Conservation (phyloP, 2,888 invertebrate genomes). For the Masnerella sp. region DNA sequence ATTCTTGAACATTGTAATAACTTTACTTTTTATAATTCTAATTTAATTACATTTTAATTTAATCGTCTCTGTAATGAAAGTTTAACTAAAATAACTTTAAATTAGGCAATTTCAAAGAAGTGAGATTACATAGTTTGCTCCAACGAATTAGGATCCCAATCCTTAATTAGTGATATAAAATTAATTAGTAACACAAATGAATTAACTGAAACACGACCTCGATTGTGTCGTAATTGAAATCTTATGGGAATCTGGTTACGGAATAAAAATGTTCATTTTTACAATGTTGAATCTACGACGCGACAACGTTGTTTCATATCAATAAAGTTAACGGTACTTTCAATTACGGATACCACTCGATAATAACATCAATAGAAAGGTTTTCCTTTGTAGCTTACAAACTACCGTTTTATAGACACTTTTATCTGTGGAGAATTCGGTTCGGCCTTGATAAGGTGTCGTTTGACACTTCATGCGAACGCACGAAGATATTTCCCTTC, state of each 20-base stretch:
- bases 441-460: slow-evolving; percentile 3
- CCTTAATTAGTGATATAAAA: slow-evolving; percentile 12
- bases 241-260: not conserved
- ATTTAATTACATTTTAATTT: not conserved
- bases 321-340: not conserved
- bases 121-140: slow-evolving; percentile 25
- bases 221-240: too few species aligned
- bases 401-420: too few species aligned
- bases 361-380: not conserved
- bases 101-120: slow-evolving; percentile 11
- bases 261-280: slow-evolving; percentile 24
- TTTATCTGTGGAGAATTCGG: not conserved
- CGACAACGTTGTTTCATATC: slow-evolving; percentile 9
- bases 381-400: too few species aligned
- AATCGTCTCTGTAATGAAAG: not conserved
- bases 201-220: not conserved
- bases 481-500: slow-evolving; percentile 51
- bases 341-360: slow-evolving; percentile 1
- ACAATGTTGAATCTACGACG: slow-evolving; percentile 18
- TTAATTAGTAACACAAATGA: not conserved
- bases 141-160: slow-evolving; percentile 12
- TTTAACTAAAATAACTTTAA: not conserved
- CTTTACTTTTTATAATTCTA: too few species aligned
- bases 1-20: too few species aligned
- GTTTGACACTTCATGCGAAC: slow-evolving; percentile 62